Evolutionary conservation across 2,797 vertebrate species (phyloP).

Genomic region (Esox lucius): DNA sequence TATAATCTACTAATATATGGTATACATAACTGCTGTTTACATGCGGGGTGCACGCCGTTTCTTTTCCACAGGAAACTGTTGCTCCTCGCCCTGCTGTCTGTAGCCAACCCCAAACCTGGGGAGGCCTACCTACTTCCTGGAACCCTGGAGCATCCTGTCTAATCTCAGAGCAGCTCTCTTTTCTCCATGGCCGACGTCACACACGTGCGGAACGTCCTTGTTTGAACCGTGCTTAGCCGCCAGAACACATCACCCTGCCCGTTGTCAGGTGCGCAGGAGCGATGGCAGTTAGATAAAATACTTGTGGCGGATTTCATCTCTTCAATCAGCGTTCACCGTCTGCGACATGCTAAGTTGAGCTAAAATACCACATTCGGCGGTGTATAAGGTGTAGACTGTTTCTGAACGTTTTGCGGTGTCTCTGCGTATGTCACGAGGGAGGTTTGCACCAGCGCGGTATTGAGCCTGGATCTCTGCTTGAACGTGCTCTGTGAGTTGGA

Average conservation of each 20-base stretch:
- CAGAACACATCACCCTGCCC: conserved; percentile 33
- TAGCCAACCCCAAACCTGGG: conserved; percentile 28
- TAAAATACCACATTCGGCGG: background rate
- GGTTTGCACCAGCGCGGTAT: background rate
- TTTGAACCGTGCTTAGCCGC: background rate
- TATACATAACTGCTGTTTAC: too few relatives aligned
- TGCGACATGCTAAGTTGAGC: too few relatives aligned
- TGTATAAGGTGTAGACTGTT: background rate
- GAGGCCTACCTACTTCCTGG: conserved; percentile 68
- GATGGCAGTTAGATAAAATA: conserved; percentile 12
- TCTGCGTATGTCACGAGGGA: background rate
- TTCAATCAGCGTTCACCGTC: conserved; percentile 3
- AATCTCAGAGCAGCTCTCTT: conserved; percentile 6
- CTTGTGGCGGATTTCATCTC: conserved; percentile 2
- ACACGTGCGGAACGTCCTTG: conserved; percentile 12
- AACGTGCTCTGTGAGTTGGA: background rate
- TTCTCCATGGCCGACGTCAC: conserved; percentile 52
- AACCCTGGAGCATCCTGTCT: conserved; percentile 58
- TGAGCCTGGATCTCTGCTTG: background rate
- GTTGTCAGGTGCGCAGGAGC: conserved; percentile 48
- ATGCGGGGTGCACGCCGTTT: conserved; percentile 24
- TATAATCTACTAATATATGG: too few relatives aligned
- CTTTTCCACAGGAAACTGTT: conserved; percentile 67
- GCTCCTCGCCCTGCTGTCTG: conserved; percentile 27
- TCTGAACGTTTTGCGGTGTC: background rate